Conservation (phyloP, 2,888 invertebrate genomes). For the Rhaphigaster nebulosa region DNA sequence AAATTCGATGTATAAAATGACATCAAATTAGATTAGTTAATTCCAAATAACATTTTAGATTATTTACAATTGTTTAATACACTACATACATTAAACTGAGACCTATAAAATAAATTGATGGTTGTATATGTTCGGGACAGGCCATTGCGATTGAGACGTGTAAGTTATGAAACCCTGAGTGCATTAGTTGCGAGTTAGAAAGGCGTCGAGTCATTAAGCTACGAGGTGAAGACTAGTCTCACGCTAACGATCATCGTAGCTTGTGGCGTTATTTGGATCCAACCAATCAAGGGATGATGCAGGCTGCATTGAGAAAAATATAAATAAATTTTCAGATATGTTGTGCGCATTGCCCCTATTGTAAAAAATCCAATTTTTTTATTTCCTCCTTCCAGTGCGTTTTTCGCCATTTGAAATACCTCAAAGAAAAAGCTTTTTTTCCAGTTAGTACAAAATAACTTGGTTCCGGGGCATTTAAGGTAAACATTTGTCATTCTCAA, state of each 20-base stretch:
- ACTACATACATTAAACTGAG: neutral
- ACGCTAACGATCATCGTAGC: neutral
- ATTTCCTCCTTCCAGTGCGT: too few relatives aligned
- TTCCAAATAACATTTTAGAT: neutral
- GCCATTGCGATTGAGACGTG: neutral
- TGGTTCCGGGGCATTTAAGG: too few relatives aligned
- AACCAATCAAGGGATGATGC: neutral
- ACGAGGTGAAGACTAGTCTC: neutral
- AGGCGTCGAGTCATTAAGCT: neutral
- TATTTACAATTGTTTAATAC: neutral
- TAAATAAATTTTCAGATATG: too few relatives aligned
- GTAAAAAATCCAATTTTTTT: too few relatives aligned
- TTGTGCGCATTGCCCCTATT: too few relatives aligned
- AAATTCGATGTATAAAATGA: neutral
- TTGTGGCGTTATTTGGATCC: neutral
- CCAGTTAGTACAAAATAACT: too few relatives aligned
- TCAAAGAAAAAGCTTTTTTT: too few relatives aligned
- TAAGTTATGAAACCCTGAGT: neutral
- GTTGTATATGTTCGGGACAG: neutral
- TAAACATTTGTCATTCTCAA: too few relatives aligned
- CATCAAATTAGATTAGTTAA: neutral
- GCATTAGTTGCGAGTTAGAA: conserved; percentile 7
- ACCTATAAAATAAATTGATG: neutral
- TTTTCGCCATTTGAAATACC: too few relatives aligned
- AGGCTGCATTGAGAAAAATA: neutral